Evolutionary conservation across 2,113 vertebrate species (phyloP).

Genomic region (Neotoma lepida): DNA sequence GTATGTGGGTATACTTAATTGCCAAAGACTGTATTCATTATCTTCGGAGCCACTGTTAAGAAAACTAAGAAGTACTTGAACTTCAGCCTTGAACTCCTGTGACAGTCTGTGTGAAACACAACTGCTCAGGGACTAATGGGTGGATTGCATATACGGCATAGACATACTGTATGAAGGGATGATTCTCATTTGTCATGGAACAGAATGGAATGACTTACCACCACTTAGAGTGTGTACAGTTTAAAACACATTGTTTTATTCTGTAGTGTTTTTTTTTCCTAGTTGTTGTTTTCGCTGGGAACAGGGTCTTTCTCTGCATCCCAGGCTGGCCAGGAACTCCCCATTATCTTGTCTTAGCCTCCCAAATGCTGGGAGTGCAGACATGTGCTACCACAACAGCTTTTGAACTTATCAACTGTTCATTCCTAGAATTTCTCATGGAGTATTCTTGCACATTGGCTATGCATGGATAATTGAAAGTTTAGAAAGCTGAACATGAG

Average conservation of each 20-base stretch:
- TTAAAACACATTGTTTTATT: background rate
- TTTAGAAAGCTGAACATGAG: background rate
- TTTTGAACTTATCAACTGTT: background rate
- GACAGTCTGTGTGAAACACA: background rate
- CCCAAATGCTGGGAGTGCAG: background rate
- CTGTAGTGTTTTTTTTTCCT: background rate
- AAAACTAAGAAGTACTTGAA: background rate
- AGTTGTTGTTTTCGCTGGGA: background rate
- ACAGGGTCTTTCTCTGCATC: background rate
- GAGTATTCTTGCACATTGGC: background rate
- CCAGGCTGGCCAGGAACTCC: background rate
- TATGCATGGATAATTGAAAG: background rate
- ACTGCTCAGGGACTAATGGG: too few relatives aligned
- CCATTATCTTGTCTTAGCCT: background rate
- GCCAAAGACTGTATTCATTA: too few relatives aligned
- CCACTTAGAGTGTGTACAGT: background rate
- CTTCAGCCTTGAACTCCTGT: background rate
- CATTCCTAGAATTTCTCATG: background rate
- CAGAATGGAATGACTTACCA: too few relatives aligned
- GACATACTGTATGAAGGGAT: too few relatives aligned
- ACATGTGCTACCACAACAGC: too few relatives aligned
- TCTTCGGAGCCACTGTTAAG: background rate
- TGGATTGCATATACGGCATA: background rate
- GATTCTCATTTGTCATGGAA: too few relatives aligned
- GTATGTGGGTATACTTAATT: background rate